A percentile compares a stretch with the other conserved stretches of the same genome.
These are phyloP conservation scores for Chironomus tentans DNA, from an alignment of 2,888 invertebrate genomes.

Conservation along the genomic window DNA sequence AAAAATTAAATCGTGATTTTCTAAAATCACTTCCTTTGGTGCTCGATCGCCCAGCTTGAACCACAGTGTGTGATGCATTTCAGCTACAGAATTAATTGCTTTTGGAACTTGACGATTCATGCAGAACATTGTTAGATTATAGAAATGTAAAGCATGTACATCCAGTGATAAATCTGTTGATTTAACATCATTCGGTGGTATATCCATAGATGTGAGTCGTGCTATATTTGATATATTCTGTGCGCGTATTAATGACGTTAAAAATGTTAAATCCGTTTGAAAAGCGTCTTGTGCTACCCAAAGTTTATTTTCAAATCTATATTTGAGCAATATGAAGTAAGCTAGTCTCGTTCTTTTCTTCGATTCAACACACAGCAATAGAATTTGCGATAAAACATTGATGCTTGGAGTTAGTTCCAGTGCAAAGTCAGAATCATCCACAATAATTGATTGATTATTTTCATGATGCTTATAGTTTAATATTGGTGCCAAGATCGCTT, in stretches of 20 bases:
- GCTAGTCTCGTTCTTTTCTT: conserved; percentile 39
- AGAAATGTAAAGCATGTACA: conserved; percentile 38
- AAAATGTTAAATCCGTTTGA: conserved; percentile 38
- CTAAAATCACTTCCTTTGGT: conserved; percentile 38
- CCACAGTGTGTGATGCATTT: conserved; percentile 42
- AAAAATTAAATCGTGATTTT: conserved; percentile 40
- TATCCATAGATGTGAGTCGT: conserved; percentile 17
- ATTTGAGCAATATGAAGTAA: conserved; percentile 36
- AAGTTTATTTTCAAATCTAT: conserved; percentile 35
- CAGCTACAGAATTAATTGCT: conserved; percentile 39
- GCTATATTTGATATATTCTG: conserved; percentile 27
- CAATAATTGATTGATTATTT: conserved; percentile 36
- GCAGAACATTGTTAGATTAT: conserved; percentile 38
- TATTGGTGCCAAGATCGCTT: conserved; percentile 49
- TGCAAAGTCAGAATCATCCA: conserved; percentile 36
- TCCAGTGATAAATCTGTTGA: conserved; percentile 29
- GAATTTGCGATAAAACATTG: conserved; percentile 47
- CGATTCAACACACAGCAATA: conserved; percentile 46
- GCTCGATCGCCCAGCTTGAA: conserved; percentile 38
- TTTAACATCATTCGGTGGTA: neutral
- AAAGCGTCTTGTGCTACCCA: conserved; percentile 38
- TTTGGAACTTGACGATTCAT: conserved; percentile 36
- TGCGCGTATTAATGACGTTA: conserved; percentile 34
- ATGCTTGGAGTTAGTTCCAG: conserved; percentile 44
- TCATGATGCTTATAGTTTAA: conserved; percentile 44